Evolutionary conservation across 2,888 invertebrate species (phyloP), one percentile per base, ranked within the genome.

Genomic region (Corythucha ciliata): DNA sequence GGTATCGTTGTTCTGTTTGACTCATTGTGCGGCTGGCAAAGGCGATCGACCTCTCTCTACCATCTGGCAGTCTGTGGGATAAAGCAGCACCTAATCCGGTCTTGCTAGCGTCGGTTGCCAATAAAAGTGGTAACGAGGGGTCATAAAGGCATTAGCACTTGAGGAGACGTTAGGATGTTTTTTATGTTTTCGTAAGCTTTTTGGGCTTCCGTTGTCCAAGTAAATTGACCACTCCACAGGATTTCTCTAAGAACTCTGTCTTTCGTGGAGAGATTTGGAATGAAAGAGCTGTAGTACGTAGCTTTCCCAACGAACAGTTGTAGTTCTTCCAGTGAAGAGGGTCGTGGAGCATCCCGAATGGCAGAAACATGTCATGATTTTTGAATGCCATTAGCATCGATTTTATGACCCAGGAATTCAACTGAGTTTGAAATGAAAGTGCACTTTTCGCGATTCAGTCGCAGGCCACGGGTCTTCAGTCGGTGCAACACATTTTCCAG

Each of bases 1-100:
- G 66, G 55, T 65, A 63, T 26, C 57, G 56, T 51, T 60, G 60
- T 45, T 68, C 59, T 3, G 60, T 59, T 44, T 46, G 59, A 54
- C 34, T 62, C 50, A 63, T 60, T 36, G 59, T 66, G 60, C 58
- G 58, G 6, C 64, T 67, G 4, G 67, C 66, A 59, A 63, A 68
- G 10, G 63, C 60, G 27, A 69, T 64, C 3, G 67, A 68, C 37
- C 63, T 55, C 52, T 69, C 67, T 14, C 57, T 52, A 14, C 65
- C 65, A 58, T 68, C 63, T 20, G 53, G 52, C 39, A 57, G 62
- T 18, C 57, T 54, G 51, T 68, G 66, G 2, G 61, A 62, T n/a
- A 68, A 46, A 52, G 56, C 4, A 59, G 58, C 34, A 22, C 46
- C 46, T n/a, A 46, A 36, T 21, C 46, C 46, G 3, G 36, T 36